A percentile compares a stretch with the other conserved stretches of the same genome.
These are phyloP conservation scores for Oligia strigilis DNA, from an alignment of 2,888 invertebrate species.

Conservation along the genomic window DNA sequence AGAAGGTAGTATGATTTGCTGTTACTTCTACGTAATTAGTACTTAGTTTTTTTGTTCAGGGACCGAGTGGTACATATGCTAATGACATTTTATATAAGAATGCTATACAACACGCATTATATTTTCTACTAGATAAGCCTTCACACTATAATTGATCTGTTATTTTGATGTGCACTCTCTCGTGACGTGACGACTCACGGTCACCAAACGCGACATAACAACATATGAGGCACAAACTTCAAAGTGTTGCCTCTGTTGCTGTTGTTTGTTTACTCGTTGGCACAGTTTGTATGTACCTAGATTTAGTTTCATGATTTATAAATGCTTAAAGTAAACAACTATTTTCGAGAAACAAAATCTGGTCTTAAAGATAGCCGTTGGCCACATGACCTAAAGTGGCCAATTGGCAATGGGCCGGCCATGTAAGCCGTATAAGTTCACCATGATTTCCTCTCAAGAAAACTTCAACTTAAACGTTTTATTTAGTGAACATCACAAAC, in stretches of 20 bases:
- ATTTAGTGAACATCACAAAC: not conserved
- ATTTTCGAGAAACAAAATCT: not conserved
- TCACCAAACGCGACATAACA: constrained; percentile 23
- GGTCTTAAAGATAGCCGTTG: not conserved
- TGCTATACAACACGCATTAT: not conserved
- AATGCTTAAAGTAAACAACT: not conserved
- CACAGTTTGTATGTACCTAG: constrained; percentile 3
- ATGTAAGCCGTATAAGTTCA: no score
- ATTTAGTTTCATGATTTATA: constrained; percentile 35
- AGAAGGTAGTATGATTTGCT: not conserved
- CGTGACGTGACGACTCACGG: constrained; percentile 34
- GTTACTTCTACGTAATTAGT: not conserved
- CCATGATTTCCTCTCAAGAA: not conserved
- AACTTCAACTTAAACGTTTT: not conserved
- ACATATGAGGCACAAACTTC: constrained; percentile 17
- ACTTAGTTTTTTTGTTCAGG: not conserved
- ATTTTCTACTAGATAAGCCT: constrained; percentile 30
- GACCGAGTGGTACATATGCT: constrained; percentile 4
- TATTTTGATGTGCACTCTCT: constrained; percentile 35
- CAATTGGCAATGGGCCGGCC: constrained; percentile 6
- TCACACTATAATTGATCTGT: constrained; percentile 19
- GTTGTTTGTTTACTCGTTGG: constrained; percentile 39
- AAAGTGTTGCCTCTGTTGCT: constrained; percentile 15
- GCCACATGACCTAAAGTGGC: not conserved
- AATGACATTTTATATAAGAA: constrained; percentile 23